phyloP scores from a whole-genome alignment of 2,113 vertebrate species.

The Elephas maximus region DNA sequence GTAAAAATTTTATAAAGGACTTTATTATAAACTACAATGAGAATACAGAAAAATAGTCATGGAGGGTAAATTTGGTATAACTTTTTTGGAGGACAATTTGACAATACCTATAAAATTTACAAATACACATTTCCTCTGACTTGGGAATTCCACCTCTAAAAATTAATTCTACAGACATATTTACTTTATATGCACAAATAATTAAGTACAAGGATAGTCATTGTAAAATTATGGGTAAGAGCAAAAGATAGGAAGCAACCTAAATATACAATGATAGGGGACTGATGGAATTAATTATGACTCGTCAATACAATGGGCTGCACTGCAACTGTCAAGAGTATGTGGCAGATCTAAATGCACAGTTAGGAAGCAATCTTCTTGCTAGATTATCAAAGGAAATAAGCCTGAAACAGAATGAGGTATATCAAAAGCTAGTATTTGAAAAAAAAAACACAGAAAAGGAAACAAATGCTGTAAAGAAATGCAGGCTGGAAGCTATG shows the following conservation, averaged over 20 bases:
- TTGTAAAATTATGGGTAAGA: neutral
- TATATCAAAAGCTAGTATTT: neutral
- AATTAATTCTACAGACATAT: neutral
- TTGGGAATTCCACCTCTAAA: constrained; percentile 36
- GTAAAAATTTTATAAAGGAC: neutral
- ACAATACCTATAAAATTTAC: neutral
- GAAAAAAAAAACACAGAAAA: neutral
- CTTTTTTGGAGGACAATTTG: constrained; percentile 1
- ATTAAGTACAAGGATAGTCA: neutral
- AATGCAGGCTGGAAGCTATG: neutral
- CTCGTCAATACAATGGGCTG: neutral
- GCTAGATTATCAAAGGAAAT: neutral
- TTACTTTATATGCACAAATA: constrained; percentile 33
- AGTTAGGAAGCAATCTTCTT: constrained; percentile 17
- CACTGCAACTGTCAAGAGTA: neutral
- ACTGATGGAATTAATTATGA: neutral
- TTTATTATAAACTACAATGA: neutral
- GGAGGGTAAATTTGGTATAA: neutral
- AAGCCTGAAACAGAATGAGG: constrained; percentile 22
- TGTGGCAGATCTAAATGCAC: too few species aligned
- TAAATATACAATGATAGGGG: neutral
- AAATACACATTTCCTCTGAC: neutral
- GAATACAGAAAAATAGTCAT: neutral
- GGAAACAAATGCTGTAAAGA: neutral
- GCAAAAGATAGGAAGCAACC: neutral